Base-by-base conservation (phyloP, 2,888 invertebrate genomes). In the Iselma pallidipennis region DNA sequence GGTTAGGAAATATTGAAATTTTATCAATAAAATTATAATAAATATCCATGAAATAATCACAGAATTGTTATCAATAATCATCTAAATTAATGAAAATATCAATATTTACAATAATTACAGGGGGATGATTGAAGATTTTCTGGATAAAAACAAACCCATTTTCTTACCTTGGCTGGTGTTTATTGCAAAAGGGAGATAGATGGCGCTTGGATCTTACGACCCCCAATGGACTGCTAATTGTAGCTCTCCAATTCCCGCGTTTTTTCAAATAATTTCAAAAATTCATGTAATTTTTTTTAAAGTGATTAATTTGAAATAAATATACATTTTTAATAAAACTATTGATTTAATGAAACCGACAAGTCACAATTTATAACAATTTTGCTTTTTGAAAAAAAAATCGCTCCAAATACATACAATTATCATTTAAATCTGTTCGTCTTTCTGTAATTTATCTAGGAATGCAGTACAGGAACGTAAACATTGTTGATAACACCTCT, bases 401-500 rank as follows among this genome's bases (percentile, higher is more conserved):
- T n/a, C n/a, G n/a, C n/a, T n/a, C n/a, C n/a, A n/a, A n/a, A n/a
- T n/a, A n/a, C n/a, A n/a, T n/a, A n/a, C n/a, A n/a, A n/a, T n/a
- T n/a, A n/a, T n/a, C n/a, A n/a, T 29, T 7, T 29, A 29, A 10
- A 37, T 37, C 6, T 16, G 21, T 54, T 54, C 45, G 4, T 33
- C 63, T 21, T 49, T 59, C 59, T 69, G 64, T 53, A 66, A 28
- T 59, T 69, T 60, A 63, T 87, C 82, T 68, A 91, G 80, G 81
- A 91, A 92, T 45, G 85, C 86, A 59, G 83, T 82, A 71, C 89
- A 89, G 59, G 89, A 88, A 61, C 90, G 82, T 1, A 86, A 72
- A 76, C 91, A 91, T 76, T 93, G 92, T 65, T 90, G 85, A 74
- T 89, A 92, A 67, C 90, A 91, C 74, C 87, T 88, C 74, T 91